Evolutionary conservation across 2,888 invertebrate genomes (phyloP).

Genomic region (Tolmerus cingulatus): DNA sequence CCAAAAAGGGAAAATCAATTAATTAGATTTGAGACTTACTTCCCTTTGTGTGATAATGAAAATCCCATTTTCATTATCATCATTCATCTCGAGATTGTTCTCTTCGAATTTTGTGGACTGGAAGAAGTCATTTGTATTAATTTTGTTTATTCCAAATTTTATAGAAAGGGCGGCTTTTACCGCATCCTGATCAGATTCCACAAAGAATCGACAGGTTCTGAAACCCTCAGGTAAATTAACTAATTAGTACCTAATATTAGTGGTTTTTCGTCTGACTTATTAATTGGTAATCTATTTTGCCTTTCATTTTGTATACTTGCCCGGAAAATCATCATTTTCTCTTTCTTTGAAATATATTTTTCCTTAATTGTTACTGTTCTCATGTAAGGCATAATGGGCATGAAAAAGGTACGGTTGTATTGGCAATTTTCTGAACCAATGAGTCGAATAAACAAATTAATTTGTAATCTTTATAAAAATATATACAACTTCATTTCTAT

Average conservation of each 20-base stretch:
- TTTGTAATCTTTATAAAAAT: too few species aligned
- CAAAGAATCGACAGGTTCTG: not conserved
- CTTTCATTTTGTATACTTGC: not conserved
- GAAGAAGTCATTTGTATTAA: slow-evolving; percentile 48
- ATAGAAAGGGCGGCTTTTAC: not conserved
- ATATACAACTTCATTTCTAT: too few species aligned
- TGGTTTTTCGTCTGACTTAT: not conserved
- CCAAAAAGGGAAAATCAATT: slow-evolving; percentile 48
- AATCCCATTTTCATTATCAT: slow-evolving; percentile 50
- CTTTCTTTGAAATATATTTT: not conserved
- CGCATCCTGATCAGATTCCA: not conserved
- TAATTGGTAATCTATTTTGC: not conserved
- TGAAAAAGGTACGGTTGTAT: not conserved
- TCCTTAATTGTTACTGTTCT: not conserved
- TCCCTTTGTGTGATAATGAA: slow-evolving; percentile 49
- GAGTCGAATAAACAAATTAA: too few species aligned
- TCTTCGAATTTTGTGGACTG: slow-evolving; percentile 42
- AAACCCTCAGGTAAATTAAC: not conserved
- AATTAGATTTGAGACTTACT: slow-evolving; percentile 48
- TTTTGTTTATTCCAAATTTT: slow-evolving; percentile 18
- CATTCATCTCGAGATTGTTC: slow-evolving; percentile 45
- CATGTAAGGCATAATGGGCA: not conserved
- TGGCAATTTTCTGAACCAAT: too few species aligned
- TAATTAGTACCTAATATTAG: not conserved
- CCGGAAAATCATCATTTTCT: not conserved